Base-by-base conservation (phyloP, 1,140 invertebrate species). In the Penaeus chinensis region DNA sequence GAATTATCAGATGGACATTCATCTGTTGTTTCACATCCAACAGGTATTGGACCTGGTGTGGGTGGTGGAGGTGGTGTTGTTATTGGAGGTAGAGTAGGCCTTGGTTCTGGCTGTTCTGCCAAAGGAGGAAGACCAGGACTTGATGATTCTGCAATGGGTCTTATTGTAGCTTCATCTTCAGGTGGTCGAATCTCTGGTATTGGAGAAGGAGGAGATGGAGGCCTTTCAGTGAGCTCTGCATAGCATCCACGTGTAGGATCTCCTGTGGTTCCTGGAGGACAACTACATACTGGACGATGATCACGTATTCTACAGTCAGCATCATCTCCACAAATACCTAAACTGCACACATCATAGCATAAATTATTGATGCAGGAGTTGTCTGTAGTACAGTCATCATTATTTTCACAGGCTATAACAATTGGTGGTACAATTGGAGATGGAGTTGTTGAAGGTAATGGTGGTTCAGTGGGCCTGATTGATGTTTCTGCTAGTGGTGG, bases 201-300 rank as follows among this genome's bases (percentile, higher is more conserved):
- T 54, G 54, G 8, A 18, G 81, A 69, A 1, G 60, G 61, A 18
- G 42, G n/a, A 32, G 62, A 22, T 16, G 63, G 27, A 63, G 11
- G 66, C 37, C 22, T n/a, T 19, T 85, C 32, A 8, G 27, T 54
- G 92, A 90, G 42, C 10, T 71, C 42, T 32, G 86, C 78, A 22
- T 63, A 37, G 84, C 91, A 92, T 62, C 90, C 89, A 63, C 77
- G 81, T 11, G 91, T 84, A 22, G 86, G 77, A 54, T 96, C 95
- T 90, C 96, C 96, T 87, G 94, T 95, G 89, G 94, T 96, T 74
- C 95, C 95, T 20, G 92, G 91, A 42, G 94, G 93, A 91, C 96
- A 97, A 77, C 93, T 94, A 91, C 96, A 97, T 71, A 95, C 94
- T 42, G 96, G 95, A 4, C 95, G 93, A 92, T 96, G 96, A 91